Percentiles rank a stretch among this genome's conserved stretches.
phyloP scores from a whole-genome alignment of 2,113 vertebrate genomes.

The Calidris pygmaea region DNA sequence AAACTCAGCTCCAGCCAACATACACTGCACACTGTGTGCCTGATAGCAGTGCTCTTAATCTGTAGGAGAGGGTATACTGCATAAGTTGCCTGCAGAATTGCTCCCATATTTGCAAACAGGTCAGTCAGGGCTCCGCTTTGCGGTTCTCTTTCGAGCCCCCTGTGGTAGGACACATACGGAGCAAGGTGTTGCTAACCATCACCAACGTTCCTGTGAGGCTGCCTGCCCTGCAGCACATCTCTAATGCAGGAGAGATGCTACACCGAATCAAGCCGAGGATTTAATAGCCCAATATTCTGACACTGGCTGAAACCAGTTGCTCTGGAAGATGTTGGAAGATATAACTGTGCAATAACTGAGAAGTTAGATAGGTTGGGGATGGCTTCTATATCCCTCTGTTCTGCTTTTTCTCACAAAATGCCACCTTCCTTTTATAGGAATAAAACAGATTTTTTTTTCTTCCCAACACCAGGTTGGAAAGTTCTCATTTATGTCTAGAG shows the following conservation, averaged over 20 bases:
- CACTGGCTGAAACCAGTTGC: not conserved
- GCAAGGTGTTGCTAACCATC: not conserved
- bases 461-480: not conserved
- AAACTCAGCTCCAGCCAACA: not conserved
- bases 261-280: not conserved
- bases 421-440: not conserved
- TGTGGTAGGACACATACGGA: not conserved
- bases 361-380: not conserved
- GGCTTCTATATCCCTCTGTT: not conserved
- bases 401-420: not conserved
- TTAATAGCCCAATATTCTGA: not conserved
- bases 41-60: not conserved
- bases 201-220: not conserved
- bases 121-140: not conserved
- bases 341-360: not conserved
- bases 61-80: not conserved
- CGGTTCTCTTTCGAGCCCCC: not conserved
- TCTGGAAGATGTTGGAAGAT: not conserved
- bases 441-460: not conserved
- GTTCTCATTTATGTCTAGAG: not conserved
- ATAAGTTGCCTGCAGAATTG: not conserved
- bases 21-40: not conserved
- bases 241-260: not conserved
- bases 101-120: not conserved
- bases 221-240: not conserved